Evolutionary conservation across 1,140 invertebrate genomes (phyloP), one percentile per base, ranked within the genome.

Genomic region (Monochamus saltuarius): DNA sequence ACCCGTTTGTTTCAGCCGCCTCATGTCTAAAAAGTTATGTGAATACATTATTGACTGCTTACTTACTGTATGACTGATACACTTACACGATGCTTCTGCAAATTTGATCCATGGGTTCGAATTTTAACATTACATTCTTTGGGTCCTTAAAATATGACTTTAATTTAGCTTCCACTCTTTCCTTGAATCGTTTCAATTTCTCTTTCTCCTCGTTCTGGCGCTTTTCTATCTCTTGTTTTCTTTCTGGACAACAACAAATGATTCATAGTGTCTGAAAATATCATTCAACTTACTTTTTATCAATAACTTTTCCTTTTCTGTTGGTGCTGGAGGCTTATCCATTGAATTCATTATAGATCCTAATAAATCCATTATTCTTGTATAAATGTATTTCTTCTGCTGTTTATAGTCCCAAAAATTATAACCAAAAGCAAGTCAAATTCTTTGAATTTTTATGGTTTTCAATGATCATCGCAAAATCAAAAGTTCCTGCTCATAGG

Each of bases 1-100:
- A 80, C 37, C 88, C 90, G 8, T 89, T 89, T 58, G 89, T 85
- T 77, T 97, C 93, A 8, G 92, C 88, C 22, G 93, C 87, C 74
- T 97, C 93, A 77, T 93, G 90, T 65, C 90, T 91, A 65, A 40
- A 79, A 80, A 62, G 53, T 34, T 52, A 58, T 56, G 42, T 38
- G 42, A 38, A 47, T 16, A 7, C 40, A 17, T n/a, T n/a, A n/a
- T 39, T 39, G 7, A 38, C 10, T 22, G 13, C 49, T 52, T n/a
- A n/a, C n/a, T n/a, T n/a, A 13, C 14, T 1, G 29, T 61, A 47
- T 11, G 6, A 11, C 6, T 34, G 14, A 9, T 29, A 29, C 63
- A 80, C 81, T 80, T 83, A 91, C 89, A 94, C 82, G 64, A 94
- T 87, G 49, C 86, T 85, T 64, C 92, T 80, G 64, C 84, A 83